Evolutionary conservation across 2,113 vertebrate genomes (phyloP).

Genomic region (Saguinus midas): DNA sequence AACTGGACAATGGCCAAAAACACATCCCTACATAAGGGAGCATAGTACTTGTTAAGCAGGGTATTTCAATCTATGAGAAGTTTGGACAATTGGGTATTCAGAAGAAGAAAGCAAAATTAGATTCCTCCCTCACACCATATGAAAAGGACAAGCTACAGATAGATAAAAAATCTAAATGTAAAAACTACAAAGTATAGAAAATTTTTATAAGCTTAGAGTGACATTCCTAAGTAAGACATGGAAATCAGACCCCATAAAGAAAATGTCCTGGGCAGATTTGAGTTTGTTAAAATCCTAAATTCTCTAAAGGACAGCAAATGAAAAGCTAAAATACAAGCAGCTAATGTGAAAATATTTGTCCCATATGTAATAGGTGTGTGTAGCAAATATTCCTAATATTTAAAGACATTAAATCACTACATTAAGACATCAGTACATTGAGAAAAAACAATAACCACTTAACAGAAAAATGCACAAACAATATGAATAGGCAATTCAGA

Average conservation of each 20-base stretch:
- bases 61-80: background rate
- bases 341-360: background rate
- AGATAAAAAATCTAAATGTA: conserved; percentile 24
- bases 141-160: background rate
- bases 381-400: conserved; percentile 15
- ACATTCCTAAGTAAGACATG: background rate
- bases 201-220: background rate
- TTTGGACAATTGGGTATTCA: conserved; percentile 9
- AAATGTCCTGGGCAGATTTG: background rate
- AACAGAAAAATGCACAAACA: background rate
- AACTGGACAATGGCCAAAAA: background rate
- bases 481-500: background rate
- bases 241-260: background rate
- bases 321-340: background rate
- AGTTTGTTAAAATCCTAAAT: background rate
- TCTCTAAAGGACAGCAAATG: background rate
- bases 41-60: background rate
- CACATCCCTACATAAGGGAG: background rate
- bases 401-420: background rate
- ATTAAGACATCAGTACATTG: background rate
- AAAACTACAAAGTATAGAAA: conserved; percentile 30
- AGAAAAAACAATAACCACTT: conserved; percentile 4
- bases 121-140: background rate
- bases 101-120: conserved; percentile 16
- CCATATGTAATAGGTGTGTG: background rate